Conservation (phyloP, 2,888 invertebrate genomes). For the Drosophila nigritarsus region DNA sequence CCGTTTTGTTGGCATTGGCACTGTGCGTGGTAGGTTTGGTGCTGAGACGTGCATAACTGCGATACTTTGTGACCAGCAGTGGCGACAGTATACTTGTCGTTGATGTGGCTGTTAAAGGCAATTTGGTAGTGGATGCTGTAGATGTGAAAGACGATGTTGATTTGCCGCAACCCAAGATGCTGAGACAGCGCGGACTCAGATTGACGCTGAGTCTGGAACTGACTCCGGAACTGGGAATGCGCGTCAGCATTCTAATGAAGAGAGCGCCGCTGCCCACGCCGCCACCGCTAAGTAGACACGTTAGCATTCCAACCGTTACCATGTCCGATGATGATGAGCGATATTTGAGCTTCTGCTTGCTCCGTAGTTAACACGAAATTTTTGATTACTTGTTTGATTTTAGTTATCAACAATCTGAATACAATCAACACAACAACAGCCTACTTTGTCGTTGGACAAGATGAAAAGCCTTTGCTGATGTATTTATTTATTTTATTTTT, state of each 20-base stretch:
- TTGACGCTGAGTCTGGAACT: conserved; percentile 15
- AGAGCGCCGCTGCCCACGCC: conserved; percentile 14
- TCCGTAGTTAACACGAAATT: conserved; percentile 24
- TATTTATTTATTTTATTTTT: conserved; percentile 16
- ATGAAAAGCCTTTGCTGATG: conserved; percentile 14
- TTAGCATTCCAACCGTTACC: conserved; percentile 50
- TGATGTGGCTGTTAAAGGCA: conserved; percentile 22
- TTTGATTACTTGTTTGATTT: conserved; percentile 16
- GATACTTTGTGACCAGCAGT: conserved; percentile 42
- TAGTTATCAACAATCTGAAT: conserved; percentile 25
- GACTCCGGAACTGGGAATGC: conserved; percentile 11
- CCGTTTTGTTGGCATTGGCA: conserved; percentile 65
- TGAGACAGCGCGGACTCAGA: conserved; percentile 42
- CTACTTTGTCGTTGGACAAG: conserved; percentile 16
- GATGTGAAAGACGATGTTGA: conserved; percentile 8
- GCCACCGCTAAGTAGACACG: conserved; percentile 33
- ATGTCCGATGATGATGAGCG: conserved; percentile 24
- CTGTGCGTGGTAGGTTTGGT: conserved; percentile 61
- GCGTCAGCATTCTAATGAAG: conserved; percentile 33
- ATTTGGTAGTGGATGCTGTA: conserved; percentile 11
- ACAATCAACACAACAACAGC: neutral
- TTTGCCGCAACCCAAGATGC: conserved; percentile 26
- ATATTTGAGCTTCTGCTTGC: neutral
- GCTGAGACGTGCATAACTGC: conserved; percentile 48
- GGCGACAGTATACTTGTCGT: conserved; percentile 38